These are phyloP conservation scores for Telmatherina bonti DNA, from an alignment of 2,797 vertebrate genomes.

Conservation along the genomic window DNA sequence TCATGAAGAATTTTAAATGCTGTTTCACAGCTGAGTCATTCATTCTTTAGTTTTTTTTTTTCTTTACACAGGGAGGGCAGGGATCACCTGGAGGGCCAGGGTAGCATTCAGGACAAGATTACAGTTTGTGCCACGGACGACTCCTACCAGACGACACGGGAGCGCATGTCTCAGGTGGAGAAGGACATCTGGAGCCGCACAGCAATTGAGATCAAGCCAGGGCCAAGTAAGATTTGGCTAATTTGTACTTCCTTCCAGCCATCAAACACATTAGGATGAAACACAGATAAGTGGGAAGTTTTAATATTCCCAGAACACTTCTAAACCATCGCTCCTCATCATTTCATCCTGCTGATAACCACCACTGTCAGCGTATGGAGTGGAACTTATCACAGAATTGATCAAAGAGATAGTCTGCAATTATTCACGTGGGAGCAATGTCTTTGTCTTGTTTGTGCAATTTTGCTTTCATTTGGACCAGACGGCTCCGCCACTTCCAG, in stretches of 20 bases:
- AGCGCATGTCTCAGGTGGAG: constrained; percentile 85
- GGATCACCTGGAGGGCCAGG: constrained; percentile 87
- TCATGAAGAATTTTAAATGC: constrained; percentile 12
- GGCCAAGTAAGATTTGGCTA: constrained; percentile 77
- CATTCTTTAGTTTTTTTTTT: no score
- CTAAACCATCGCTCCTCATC: constrained; percentile 42
- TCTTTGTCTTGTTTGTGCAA: constrained; percentile 50
- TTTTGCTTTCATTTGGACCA: constrained; percentile 65
- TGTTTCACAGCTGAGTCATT: constrained; percentile 22
- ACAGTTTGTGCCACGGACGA: constrained; percentile 89
- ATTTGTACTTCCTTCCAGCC: constrained; percentile 21
- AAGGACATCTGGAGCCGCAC: constrained; percentile 87
- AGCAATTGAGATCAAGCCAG: constrained; percentile 85
- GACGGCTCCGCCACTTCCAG: constrained; percentile 64
- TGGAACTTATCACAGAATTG: constrained; percentile 73
- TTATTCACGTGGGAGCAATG: constrained; percentile 58
- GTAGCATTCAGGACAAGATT: constrained; percentile 90
- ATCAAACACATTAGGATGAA: constrained; percentile 32
- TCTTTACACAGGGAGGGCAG: constrained; percentile 79
- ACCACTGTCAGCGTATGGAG: constrained; percentile 54
- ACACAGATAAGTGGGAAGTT: constrained; percentile 48
- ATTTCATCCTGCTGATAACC: constrained; percentile 63
- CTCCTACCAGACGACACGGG: constrained; percentile 84
- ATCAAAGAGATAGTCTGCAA: constrained; percentile 63
- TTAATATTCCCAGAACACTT: constrained; percentile 47